phyloP scores from a whole-genome alignment of 2,888 invertebrate species.

The Clanis bilineata region DNA sequence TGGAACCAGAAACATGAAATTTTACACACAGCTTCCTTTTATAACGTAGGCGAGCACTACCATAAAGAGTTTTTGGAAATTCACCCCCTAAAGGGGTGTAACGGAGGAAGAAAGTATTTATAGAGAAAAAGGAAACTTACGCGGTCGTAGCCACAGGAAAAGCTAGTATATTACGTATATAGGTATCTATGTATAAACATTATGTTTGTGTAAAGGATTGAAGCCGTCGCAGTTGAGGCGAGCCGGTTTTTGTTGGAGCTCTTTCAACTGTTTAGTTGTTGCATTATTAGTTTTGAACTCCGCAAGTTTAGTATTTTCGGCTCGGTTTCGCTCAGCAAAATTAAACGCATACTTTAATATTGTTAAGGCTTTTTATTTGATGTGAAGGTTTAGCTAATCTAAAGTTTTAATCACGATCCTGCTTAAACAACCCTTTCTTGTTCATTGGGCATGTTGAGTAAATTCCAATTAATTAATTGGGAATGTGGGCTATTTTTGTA shows the following conservation, averaged over 20 bases:
- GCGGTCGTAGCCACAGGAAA: no score
- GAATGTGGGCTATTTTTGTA: not conserved
- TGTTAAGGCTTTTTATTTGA: conserved; percentile 46
- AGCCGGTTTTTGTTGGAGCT: conserved; percentile 56
- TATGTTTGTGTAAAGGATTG: conserved; percentile 5
- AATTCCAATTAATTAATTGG: conserved; percentile 27
- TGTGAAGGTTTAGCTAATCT: conserved; percentile 41
- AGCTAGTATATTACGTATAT: not conserved
- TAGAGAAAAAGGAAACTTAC: no score
- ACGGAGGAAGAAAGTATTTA: no score
- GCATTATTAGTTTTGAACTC: conserved; percentile 74
- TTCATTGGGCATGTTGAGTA: conserved; percentile 30
- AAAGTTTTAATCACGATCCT: conserved; percentile 45
- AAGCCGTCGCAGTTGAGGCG: conserved; percentile 18
- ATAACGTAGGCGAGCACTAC: no score
- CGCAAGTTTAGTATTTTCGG: conserved; percentile 64
- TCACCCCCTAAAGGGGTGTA: no score
- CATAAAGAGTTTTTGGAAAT: no score
- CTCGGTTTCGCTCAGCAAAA: conserved; percentile 49
- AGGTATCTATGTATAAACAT: conserved; percentile 18
- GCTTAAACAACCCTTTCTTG: conserved; percentile 34
- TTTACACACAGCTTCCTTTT: no score
- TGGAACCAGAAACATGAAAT: no score
- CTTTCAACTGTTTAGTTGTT: conserved; percentile 54
- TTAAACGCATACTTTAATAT: conserved; percentile 51